These are phyloP conservation scores for Saccopteryx leptura DNA, from an alignment of 2,113 vertebrate genomes.

Conservation along the genomic window DNA sequence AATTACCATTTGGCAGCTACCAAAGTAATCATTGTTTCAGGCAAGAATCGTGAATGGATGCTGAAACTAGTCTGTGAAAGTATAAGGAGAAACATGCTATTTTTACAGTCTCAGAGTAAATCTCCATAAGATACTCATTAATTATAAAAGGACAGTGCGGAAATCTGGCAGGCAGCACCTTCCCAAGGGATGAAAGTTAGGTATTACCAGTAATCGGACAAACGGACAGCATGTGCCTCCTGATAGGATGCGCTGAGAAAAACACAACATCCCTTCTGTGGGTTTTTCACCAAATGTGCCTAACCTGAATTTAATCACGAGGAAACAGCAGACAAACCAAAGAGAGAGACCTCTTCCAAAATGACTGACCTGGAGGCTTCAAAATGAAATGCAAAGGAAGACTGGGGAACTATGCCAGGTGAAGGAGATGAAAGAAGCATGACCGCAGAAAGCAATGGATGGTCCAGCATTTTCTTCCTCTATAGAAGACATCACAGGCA, in stretches of 20 bases:
- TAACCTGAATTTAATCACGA: slow-evolving; percentile 36
- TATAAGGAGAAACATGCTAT: neutral
- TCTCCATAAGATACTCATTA: neutral
- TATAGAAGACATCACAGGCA: neutral
- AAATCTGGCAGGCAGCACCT: neutral
- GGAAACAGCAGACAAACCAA: slow-evolving; percentile 18
- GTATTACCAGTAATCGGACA: neutral
- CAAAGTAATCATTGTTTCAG: neutral
- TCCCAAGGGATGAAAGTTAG: neutral
- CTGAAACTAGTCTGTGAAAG: neutral
- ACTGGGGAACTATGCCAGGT: neutral
- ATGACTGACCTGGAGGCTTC: neutral
- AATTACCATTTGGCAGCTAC: neutral
- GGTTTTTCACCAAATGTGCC: neutral
- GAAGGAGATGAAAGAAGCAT: neutral
- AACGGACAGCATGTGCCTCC: neutral
- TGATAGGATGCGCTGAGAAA: neutral
- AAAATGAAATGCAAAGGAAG: neutral
- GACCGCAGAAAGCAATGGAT: neutral
- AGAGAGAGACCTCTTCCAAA: neutral
- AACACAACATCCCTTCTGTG: neutral
- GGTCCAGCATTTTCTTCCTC: neutral
- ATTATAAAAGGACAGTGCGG: neutral
- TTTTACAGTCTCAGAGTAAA: neutral
- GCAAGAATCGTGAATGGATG: neutral